Percentiles rank a stretch among this genome's conserved stretches.
Conservation (phyloP, 2,888 invertebrate species). For the Linhomoeus sp. region DNA sequence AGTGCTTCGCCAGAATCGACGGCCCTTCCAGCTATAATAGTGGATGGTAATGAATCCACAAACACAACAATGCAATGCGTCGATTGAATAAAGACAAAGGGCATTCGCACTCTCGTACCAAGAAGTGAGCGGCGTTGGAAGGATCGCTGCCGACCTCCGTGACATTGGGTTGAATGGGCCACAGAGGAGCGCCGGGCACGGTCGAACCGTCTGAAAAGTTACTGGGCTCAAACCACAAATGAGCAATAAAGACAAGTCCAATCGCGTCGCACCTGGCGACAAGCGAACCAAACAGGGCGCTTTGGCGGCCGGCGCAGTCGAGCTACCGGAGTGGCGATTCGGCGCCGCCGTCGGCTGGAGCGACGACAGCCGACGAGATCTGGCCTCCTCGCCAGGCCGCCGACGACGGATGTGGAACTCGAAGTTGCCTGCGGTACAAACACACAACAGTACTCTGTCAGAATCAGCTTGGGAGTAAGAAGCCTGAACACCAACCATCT, state of each 20-base stretch:
- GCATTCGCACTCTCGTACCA: too few species aligned
- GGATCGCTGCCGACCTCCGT: conserved; percentile 54
- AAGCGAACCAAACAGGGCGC: conserved; percentile 55
- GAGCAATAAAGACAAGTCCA: conserved; percentile 1
- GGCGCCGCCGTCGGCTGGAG: not conserved
- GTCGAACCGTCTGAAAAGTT: too few species aligned
- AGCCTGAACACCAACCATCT: not conserved
- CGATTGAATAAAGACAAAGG: too few species aligned
- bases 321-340: not conserved
- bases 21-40: conserved; percentile 50
- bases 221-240: too few species aligned
- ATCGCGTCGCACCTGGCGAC: conserved; percentile 42
- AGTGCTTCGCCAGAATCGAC: conserved; percentile 78
- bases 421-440: conserved; percentile 51
- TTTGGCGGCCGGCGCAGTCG: conserved; percentile 9
- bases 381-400: conserved; percentile 71
- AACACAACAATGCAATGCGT: conserved; percentile 12
- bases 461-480: too few species aligned
- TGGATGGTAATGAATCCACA: not conserved
- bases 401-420: conserved; percentile 89
- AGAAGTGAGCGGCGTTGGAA: too few species aligned
- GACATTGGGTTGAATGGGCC: conserved; percentile 42
- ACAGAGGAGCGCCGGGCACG: too few species aligned
- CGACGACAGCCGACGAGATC: conserved; percentile 26
- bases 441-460: too few species aligned